Evolutionary conservation across 2,797 vertebrate genomes (phyloP).

Genomic region (Chanos chanos): DNA sequence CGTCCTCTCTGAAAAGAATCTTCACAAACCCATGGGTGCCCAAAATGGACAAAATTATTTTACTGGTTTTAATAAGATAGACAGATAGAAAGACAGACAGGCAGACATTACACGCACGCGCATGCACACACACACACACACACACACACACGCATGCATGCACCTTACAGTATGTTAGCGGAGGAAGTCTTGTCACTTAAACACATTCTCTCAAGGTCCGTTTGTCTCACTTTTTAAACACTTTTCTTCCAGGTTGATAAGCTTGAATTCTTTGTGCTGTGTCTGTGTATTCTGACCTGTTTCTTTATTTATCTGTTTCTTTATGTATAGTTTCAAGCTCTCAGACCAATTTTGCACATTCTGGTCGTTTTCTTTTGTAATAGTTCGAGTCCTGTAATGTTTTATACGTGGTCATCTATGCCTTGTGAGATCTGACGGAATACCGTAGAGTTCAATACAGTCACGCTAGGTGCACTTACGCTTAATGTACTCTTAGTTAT

Average conservation of each 20-base stretch:
- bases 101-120: too few relatives aligned
- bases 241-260: too few relatives aligned
- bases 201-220: too few relatives aligned
- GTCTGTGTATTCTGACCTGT: background rate
- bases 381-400: slow-evolving; percentile 8
- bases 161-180: background rate
- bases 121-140: too few relatives aligned
- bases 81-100: background rate
- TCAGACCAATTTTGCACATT: slow-evolving; percentile 30
- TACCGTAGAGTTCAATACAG: slow-evolving; percentile 1
- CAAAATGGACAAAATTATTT: background rate
- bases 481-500: slow-evolving; percentile 2
- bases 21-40: background rate
- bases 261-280: too few relatives aligned
- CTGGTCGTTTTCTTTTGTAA: slow-evolving; percentile 13
- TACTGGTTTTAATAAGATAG: background rate
- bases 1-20: background rate
- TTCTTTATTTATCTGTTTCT: slow-evolving; percentile 12
- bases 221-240: too few relatives aligned
- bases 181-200: too few relatives aligned
- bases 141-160: too few relatives aligned
- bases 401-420: slow-evolving; percentile 11
- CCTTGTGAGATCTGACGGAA: slow-evolving; percentile 28
- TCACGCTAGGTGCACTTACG: slow-evolving; percentile 29
- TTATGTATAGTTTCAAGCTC: background rate